A percentile compares a stretch with the other conserved stretches of the same genome.
These are phyloP conservation scores for Peromyscus attwateri DNA, from an alignment of 2,797 vertebrate species.

Conservation along the genomic window DNA sequence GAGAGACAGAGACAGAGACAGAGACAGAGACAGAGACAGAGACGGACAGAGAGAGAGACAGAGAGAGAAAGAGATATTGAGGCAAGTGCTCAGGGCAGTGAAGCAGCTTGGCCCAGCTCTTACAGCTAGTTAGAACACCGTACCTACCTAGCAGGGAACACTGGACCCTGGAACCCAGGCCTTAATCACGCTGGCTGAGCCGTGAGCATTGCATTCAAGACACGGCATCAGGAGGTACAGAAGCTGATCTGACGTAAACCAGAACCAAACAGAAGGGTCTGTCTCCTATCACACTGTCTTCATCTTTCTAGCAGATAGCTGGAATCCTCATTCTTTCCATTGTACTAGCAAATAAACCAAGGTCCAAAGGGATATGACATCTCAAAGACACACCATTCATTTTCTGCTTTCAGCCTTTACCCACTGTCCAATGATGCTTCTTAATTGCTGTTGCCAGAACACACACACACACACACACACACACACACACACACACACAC, in stretches of 20 bases:
- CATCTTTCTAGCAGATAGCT: not conserved
- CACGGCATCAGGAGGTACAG: too few relatives aligned
- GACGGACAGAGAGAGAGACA: too few relatives aligned
- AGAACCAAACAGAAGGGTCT: not conserved
- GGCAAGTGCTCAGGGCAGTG: rapidly evolving
- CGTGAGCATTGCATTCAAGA: rapidly evolving
- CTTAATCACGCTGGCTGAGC: rapidly evolving
- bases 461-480: not conserved
- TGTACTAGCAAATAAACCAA: not conserved
- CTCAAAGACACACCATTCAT: not conserved
- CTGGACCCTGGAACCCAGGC: not conserved
- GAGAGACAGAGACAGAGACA: too few relatives aligned
- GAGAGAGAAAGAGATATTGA: not conserved
- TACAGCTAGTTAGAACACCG: not conserved
- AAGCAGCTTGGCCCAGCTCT: not conserved
- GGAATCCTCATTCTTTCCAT: not conserved
- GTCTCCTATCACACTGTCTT: not conserved
- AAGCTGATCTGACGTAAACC: not conserved
- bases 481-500: not conserved
- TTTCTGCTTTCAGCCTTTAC: not conserved
- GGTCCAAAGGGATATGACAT: not conserved
- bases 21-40: too few relatives aligned
- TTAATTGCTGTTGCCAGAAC: not conserved
- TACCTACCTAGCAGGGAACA: rapidly evolving
- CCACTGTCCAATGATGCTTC: not conserved